Evolutionary conservation across 2,888 invertebrate genomes (phyloP).

Genomic region (Xiphydria camelus): DNA sequence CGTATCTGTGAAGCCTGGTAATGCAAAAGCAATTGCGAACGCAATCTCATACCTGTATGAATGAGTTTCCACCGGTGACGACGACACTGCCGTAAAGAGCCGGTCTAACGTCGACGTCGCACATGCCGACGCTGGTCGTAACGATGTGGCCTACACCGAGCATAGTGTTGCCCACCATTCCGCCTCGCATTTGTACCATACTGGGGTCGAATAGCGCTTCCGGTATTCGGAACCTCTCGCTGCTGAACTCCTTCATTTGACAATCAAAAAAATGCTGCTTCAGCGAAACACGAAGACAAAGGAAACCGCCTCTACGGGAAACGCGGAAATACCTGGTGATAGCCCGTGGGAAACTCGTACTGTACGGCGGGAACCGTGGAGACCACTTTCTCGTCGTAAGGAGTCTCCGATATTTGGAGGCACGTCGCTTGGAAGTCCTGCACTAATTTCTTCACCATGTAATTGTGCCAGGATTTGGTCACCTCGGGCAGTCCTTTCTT

Average conservation of each 20-base stretch:
- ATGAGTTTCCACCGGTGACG: slow-evolving; percentile 92
- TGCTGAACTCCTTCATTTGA: slow-evolving; percentile 75
- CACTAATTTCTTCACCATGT: slow-evolving; percentile 86
- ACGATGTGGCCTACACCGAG: slow-evolving; percentile 87
- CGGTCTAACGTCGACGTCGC: slow-evolving; percentile 96
- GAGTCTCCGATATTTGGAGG: slow-evolving; percentile 84
- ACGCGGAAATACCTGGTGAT: slow-evolving; percentile 75
- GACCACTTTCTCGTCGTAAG: slow-evolving; percentile 87
- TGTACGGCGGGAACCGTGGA: slow-evolving; percentile 88
- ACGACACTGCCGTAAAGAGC: slow-evolving; percentile 95
- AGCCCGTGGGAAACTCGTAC: slow-evolving; percentile 98
- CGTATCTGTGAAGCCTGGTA: no score
- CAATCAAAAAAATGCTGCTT: slow-evolving; percentile 11
- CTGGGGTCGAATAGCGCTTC: slow-evolving; percentile 93
- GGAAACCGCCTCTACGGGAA: background rate
- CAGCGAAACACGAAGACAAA: background rate
- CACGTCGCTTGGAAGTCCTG: slow-evolving; percentile 73
- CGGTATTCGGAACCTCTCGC: slow-evolving; percentile 89
- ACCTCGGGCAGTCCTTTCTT: slow-evolving; percentile 78
- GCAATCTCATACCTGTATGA: slow-evolving; percentile 67
- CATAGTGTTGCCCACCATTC: slow-evolving; percentile 72
- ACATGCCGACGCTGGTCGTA: slow-evolving; percentile 89
- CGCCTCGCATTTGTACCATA: slow-evolving; percentile 59
- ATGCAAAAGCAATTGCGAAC: slow-evolving; percentile 5
- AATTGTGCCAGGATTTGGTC: slow-evolving; percentile 90